A percentile compares a stretch with the other conserved stretches of the same genome.
These are phyloP conservation scores for Noctua janthina DNA, from an alignment of 2,888 invertebrate genomes.

Conservation along the genomic window DNA sequence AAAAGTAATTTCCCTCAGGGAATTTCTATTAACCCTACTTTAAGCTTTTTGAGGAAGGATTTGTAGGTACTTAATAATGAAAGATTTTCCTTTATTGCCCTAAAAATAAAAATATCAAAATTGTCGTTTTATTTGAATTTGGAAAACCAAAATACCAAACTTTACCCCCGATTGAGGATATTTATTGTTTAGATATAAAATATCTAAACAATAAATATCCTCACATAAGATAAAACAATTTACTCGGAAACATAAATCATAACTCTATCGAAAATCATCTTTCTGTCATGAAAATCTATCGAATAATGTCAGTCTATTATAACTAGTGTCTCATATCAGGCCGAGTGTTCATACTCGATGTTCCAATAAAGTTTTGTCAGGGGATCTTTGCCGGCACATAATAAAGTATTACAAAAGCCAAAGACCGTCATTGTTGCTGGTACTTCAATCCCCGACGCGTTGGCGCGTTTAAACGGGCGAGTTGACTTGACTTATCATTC, in stretches of 20 bases:
- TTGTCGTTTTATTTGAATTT: neutral
- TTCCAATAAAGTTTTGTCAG: constrained; percentile 90
- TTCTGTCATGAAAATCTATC: constrained; percentile 73
- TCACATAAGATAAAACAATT: constrained; percentile 54
- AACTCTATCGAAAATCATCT: constrained; percentile 54
- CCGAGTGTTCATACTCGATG: constrained; percentile 87
- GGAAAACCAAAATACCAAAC: neutral
- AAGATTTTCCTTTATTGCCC: neutral
- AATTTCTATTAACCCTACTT: neutral
- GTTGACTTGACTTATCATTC: constrained; percentile 69
- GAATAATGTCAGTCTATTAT: constrained; percentile 82
- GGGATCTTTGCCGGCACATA: constrained; percentile 89
- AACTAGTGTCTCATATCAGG: constrained; percentile 85
- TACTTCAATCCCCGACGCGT: constrained; percentile 87
- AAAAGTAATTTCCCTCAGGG: constrained; percentile 7
- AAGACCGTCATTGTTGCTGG: constrained; percentile 90
- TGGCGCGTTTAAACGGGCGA: constrained; percentile 75
- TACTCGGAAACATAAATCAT: constrained; percentile 62
- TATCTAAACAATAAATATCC: constrained; percentile 29
- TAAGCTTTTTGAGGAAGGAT: neutral
- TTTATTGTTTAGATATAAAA: too few relatives aligned
- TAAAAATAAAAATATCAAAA: neutral
- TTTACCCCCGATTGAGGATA: too few relatives aligned
- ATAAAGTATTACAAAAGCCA: constrained; percentile 91
- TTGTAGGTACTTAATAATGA: neutral